Evolutionary conservation across 1,140 invertebrate genomes (phyloP), one percentile per base, ranked within the genome.

Genomic region (Ceratoteleas bidentatus): DNA sequence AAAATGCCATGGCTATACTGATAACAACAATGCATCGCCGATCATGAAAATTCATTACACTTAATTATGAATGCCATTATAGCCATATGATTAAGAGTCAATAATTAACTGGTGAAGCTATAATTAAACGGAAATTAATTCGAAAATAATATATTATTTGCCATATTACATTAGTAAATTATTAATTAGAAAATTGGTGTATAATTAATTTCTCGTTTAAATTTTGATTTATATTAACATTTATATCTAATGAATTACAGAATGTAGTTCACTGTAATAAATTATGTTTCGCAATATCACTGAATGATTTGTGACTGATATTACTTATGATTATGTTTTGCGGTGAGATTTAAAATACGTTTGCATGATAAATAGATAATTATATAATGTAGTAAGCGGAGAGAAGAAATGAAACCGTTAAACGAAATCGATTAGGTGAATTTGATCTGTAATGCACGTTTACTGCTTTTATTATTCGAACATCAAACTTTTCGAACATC

Each of bases 121-220:
- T 76, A 56, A 81, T 76, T 66, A 72, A 76, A 76, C 49, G 50
- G 56, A 72, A 79, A 81, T 81, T 62, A 57, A 76, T 68, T 72
- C 36, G 58, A 72, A 76, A 81, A 66, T 76, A 72, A 60, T 72
- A 76, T 73, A 76, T 76, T 72, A 70, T 61, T 66, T 76, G 61
- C 73, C 54, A 72, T 61, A 54, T 49, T 73, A 40, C 53, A 61
- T 74, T 57, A 64, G 60, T 57, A 47, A 76, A 68, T 82, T 72
- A 68, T 72, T 58, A 60, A 82, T 81, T 69, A 81, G 53, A 66
- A 72, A 72, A 72, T 81, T 60, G 36, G 58, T 47, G 62, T 61
- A 54, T 75, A 81, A 74, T 81, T 75, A 64, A 66, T 65, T 74
- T 68, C 54, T 54, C 52, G 47, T 70, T 69, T 64, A 47, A 81